Base-by-base conservation (phyloP, 1,140 invertebrate species). In the Polypedilum vanderplanki region DNA sequence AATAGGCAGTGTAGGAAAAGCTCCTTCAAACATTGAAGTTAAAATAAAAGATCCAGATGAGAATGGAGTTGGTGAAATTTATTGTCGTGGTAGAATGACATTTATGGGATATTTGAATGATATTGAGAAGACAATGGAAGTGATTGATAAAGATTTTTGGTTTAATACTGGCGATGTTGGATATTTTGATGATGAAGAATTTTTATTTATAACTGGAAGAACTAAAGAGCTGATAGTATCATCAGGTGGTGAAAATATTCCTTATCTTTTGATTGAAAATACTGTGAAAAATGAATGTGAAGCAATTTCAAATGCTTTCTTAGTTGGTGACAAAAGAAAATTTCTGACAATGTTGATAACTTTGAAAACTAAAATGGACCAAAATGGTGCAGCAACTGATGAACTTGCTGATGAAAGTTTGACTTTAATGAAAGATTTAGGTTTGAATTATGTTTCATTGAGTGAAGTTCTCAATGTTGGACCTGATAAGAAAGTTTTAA, bases 161-260 rank as follows among this genome's bases (percentile, higher is more conserved):
- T 81, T 96, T 22, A 89, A 90, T 78, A 89, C 89, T 8, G 93
- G 93, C 9, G 93, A 96, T 81, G 81, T 94, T n/a, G 94, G 94
- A 12, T 87, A 85, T 79, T 80, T 91, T 1, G 93, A 95, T 80
- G 81, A 84, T 15, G 85, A 90, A 76, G 90, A 89, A 20, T 90
- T 89, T 79, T 78, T 96, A 0, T 90, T 88, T 74, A 90, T 97
- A 74, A 96, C 93, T n/a, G 94, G 94, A 57, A 87, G 93, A 78
- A 87, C 91, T 24, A 94, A 94, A 87, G 94, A 96, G 80, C 78
- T 97, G 3, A 86, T 98, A 4, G 96, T 97, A 75, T 97, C 95
- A 4, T 93, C 94, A 57, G 95, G 95, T n/a, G 95, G 95, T 20
- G 95, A 98, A 85, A 98, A 98, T 82, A 87, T 97, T 76, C 88